phyloP scores from a whole-genome alignment of 2,797 vertebrate genomes.

The Gallinago stenura region DNA sequence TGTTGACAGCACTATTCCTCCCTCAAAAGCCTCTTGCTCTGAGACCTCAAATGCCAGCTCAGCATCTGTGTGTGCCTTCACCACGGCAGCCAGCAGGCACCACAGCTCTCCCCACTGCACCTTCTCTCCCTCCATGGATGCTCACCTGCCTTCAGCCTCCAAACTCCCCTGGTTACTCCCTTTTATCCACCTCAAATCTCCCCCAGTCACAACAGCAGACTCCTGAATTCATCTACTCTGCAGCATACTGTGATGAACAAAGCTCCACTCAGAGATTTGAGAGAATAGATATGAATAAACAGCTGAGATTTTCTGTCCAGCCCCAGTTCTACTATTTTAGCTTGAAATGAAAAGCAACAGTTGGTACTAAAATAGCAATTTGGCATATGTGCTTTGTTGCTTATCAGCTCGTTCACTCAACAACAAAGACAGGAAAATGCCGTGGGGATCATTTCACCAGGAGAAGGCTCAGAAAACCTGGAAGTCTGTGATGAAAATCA shows the following conservation, averaged over 20 bases:
- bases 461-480: constrained; percentile 33
- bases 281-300: background rate
- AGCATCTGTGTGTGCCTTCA: background rate
- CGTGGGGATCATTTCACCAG: background rate
- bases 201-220: background rate
- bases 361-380: constrained; percentile 11
- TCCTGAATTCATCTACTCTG: background rate
- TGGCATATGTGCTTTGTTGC: background rate
- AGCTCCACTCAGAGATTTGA: background rate
- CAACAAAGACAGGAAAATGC: constrained; percentile 26
- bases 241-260: background rate
- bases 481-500: constrained; percentile 32
- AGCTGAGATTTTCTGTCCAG: background rate
- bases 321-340: background rate
- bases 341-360: background rate
- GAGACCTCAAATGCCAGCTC: background rate
- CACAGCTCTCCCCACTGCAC: background rate
- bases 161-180: fast-evolving
- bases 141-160: background rate
- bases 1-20: background rate
- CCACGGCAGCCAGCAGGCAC: background rate
- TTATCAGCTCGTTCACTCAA: background rate
- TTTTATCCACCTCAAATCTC: background rate
- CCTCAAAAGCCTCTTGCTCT: background rate
- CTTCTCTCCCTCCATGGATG: background rate